Evolutionary conservation across 2,797 vertebrate genomes (phyloP).

Genomic region (Epinephelus coioides): DNA sequence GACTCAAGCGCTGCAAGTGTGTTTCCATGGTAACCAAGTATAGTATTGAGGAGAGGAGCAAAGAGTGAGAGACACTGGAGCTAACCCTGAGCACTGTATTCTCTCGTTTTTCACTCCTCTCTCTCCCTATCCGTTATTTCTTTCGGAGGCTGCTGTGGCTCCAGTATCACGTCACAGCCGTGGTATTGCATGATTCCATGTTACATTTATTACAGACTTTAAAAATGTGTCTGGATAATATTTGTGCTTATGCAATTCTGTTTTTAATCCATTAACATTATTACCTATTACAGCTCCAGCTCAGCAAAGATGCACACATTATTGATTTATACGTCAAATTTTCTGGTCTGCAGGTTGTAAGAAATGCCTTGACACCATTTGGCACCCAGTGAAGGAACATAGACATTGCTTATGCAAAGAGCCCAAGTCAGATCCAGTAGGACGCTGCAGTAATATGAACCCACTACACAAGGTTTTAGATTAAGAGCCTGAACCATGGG

Average conservation of each 20-base stretch:
- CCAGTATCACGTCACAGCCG: conserved; percentile 10
- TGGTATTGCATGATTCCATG: neutral
- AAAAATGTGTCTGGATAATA: neutral
- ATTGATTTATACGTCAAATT: conserved; percentile 29
- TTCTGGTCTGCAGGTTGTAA: conserved; percentile 14
- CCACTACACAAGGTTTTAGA: neutral
- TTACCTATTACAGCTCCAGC: conserved; percentile 14
- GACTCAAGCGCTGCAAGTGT: conserved; percentile 74
- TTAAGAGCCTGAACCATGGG: neutral
- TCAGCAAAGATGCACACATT: conserved; percentile 11
- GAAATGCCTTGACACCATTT: conserved; percentile 22
- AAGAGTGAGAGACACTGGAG: conserved; percentile 55
- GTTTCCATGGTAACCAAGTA: conserved; percentile 83
- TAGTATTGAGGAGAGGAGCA: conserved; percentile 76
- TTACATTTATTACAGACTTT: neutral
- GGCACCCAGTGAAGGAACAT: neutral
- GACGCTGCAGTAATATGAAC: neutral
- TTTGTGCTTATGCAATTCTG: neutral
- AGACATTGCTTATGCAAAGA: conserved; percentile 6
- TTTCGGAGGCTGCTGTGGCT: conserved; percentile 8
- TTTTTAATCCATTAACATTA: conserved; percentile 20
- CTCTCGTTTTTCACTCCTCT: conserved; percentile 3
- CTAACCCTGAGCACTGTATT: conserved; percentile 54
- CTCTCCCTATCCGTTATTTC: conserved; percentile 19
- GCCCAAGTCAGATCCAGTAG: neutral